These are phyloP conservation scores for Dreissena polymorpha DNA, from an alignment of 1,140 invertebrate species.

Conservation along the genomic window DNA sequence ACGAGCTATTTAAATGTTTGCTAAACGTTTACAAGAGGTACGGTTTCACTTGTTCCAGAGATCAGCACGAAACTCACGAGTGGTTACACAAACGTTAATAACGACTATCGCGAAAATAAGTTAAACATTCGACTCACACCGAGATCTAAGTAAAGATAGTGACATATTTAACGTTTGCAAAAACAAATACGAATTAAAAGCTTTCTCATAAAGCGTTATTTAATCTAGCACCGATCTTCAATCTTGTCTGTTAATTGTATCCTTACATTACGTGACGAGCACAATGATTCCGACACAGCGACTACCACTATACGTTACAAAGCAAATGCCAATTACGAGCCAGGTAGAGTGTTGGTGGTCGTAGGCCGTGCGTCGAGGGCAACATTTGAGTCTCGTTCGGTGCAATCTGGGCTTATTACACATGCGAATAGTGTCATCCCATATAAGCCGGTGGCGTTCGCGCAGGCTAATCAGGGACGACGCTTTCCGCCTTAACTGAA, in stretches of 20 bases:
- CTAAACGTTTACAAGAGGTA: neutral
- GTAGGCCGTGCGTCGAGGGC: neutral
- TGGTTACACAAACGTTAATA: neutral
- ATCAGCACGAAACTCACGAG: neutral
- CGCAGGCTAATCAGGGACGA: too few relatives aligned
- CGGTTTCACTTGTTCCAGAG: neutral
- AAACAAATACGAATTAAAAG: constrained; percentile 48
- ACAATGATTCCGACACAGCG: constrained; percentile 24
- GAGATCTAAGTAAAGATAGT: constrained; percentile 52
- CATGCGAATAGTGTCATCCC: too few relatives aligned
- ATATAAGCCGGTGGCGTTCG: too few relatives aligned
- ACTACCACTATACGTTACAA: constrained; percentile 24
- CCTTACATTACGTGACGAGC: constrained; percentile 27
- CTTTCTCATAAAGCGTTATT: constrained; percentile 23
- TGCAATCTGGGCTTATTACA: too few relatives aligned
- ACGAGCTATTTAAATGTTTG: neutral
- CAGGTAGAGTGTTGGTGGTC: neutral
- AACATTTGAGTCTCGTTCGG: too few relatives aligned
- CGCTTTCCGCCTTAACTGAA: too few relatives aligned
- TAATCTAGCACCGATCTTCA: constrained; percentile 27
- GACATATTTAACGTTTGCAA: constrained; percentile 35
- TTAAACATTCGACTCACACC: constrained; percentile 43
- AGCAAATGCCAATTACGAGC: neutral
- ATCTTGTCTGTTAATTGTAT: constrained; percentile 31
- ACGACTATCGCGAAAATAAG: constrained; percentile 11